Conservation (phyloP, 2,113 vertebrate genomes). For the Aldabrachelys gigantea region DNA sequence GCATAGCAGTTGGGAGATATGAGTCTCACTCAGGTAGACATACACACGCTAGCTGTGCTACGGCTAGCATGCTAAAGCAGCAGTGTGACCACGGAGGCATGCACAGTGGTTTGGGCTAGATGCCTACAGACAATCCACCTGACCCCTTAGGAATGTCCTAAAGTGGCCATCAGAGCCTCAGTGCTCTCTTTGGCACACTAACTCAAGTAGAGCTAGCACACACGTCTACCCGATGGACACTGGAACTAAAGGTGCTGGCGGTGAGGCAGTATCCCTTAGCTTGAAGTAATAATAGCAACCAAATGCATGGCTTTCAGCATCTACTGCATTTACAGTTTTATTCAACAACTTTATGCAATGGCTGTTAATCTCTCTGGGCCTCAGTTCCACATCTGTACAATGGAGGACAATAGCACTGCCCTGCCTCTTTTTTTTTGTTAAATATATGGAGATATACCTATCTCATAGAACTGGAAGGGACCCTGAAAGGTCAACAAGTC, state of each 20-base stretch:
- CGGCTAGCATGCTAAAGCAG: no score
- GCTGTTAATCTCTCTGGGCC: neutral
- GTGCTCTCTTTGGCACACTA: neutral
- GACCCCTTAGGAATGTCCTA: neutral
- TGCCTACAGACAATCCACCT: neutral
- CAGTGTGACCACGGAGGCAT: no score
- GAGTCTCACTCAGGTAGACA: no score
- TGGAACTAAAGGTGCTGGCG: neutral
- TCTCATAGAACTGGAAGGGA: no score
- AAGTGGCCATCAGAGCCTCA: neutral
- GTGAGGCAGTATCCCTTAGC: neutral
- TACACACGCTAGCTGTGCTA: no score
- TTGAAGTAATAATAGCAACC: neutral
- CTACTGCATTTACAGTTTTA: neutral
- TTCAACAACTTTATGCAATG: neutral
- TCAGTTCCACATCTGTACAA: neutral
- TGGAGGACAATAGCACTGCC: neutral
- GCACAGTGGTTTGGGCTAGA: neutral
- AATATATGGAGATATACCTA: no score
- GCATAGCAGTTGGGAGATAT: neutral
- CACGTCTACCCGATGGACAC: neutral
- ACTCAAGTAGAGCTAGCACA: neutral
- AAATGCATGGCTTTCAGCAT: neutral
- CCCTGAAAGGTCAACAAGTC: no score
- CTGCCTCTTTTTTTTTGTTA: no score